Base-by-base conservation (phyloP, 2,113 vertebrate species). In the Xenopus laevis region DNA sequence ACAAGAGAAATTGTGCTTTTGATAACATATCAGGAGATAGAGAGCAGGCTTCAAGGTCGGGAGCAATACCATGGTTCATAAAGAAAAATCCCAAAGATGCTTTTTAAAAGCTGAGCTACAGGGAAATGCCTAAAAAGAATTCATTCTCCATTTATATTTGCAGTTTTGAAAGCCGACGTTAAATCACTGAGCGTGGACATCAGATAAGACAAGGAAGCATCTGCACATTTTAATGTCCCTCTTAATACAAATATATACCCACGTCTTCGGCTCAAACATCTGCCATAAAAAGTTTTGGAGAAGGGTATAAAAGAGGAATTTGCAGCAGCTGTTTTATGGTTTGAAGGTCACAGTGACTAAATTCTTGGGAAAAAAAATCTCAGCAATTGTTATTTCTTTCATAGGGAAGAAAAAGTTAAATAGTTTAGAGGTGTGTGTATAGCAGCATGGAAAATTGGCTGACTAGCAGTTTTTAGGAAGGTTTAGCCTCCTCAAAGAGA, bases 221-320 rank as follows among this genome's bases (percentile, higher is more conserved):
- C 58, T 13, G 59, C 64, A 77, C 74, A 70, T 77, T 77, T 77
- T 77, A 77, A 77, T 77, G 74, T 67, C 64, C 52, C 66, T 77
- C 66, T 64, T 77, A 77, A 77, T 77, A 77, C 74, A 70, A 77
- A 77, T 70, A 77, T 77, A 77, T 77, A 69, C 67, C 60, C 66
- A 55, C 67, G 17, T 67, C 74, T 70, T 70, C 66, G 13, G 74
- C 50, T 77, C 74, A 53, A 77, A 64, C 59, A 77, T 70, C 66
- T 70, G 66, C 74, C 74, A 70, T 77, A 70, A 77, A 70, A 77
- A 77, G 74, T 75, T 75, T 75, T 52, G 65, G 65, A 75, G 62
- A 27, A 44, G 59, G 58, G 58, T 62, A 69, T 68, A 75, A 75
- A 75, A 75, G 44, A 57, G 66, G 67, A 69, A 66, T 77, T 69